Base-by-base conservation (phyloP, 2,113 vertebrate genomes). In the Stigmatopora nigra region DNA sequence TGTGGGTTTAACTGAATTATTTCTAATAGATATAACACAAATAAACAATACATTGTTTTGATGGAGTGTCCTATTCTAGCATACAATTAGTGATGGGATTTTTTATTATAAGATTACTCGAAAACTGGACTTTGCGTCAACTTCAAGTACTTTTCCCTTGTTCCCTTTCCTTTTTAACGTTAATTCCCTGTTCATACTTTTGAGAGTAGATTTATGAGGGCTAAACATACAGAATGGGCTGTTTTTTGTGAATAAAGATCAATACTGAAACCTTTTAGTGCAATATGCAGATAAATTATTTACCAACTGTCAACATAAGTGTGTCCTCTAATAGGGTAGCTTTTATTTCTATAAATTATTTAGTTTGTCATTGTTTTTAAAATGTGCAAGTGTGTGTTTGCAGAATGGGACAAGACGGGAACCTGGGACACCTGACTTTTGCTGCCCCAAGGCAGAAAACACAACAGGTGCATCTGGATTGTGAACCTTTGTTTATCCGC, bases 221-320 rank as follows among this genome's bases (percentile, higher is more conserved):
- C 41, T 61, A 20, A 61, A 13, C n/a, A 15, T 16, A 52, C 47
- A 35, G 13, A 64, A 48, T 9, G 38, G 64, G 45, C 56, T 64
- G 15, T 58, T 63, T 49, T 79, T 77, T 68, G 45, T 57, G 55
- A 22, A 22, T 61, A 55, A 49, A 61, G 64, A 88, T 86, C 85
- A 64, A 87, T 88, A 46, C 17, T 20, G 47, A 76, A 76, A 72
- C 88, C 87, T 91, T 89, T 92, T 92, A 82, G 88, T 75, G 86
- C 86, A 87, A 90, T 90, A 88, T 86, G 72, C 70, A 61, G 70
- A 93, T 94, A 84, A 92, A 95, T 93, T 92, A 94, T 94, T 93
- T 45, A 82, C 94, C 60, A 80, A 47, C 35, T 48, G 17, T 65
- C 51, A 61, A 14, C 71, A 7, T 48, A 41, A 65, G 31, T 55